These are phyloP conservation scores for Trichoplax adhaerens DNA, from an alignment of 37 sponge, comb jelly and placozoan genomes.

Conservation along the genomic window DNA sequence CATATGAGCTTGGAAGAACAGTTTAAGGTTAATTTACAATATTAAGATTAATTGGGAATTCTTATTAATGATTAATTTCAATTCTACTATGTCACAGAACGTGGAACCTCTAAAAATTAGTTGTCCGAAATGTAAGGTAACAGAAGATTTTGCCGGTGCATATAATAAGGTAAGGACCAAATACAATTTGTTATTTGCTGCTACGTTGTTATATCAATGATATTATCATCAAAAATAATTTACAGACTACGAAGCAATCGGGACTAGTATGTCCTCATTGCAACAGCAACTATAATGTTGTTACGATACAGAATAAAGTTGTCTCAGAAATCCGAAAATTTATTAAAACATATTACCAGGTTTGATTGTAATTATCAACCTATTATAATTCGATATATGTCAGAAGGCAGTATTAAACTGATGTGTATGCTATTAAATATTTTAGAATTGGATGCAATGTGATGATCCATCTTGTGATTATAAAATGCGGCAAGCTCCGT, in stretches of 20 bases:
- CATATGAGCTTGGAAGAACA: neutral
- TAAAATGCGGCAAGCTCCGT: constrained; percentile 10
- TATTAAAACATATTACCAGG: constrained; percentile 20
- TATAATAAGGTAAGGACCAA: too few species aligned
- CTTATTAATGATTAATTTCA: too few species aligned
- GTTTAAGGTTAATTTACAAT: too few species aligned
- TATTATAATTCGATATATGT: neutral
- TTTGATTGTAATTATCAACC: constrained; percentile 3
- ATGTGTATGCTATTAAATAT: neutral
- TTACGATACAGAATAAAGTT: neutral
- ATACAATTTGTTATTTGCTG: too few species aligned
- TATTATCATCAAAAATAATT: too few species aligned
- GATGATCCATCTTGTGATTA: constrained; percentile 31
- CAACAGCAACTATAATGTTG: neutral
- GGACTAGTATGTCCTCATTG: constrained; percentile 10
- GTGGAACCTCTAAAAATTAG: too few species aligned
- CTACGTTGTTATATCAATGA: too few species aligned
- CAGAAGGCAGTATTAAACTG: neutral
- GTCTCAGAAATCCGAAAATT: constrained; percentile 4
- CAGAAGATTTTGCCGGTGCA: too few species aligned
- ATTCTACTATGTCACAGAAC: too few species aligned
- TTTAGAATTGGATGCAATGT: constrained; percentile 38
- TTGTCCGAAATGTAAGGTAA: too few species aligned
- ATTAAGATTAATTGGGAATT: too few species aligned
- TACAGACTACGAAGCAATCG: too few species aligned